Conservation (phyloP, 1,140 invertebrate genomes). For the Mactra quadrangularis region DNA sequence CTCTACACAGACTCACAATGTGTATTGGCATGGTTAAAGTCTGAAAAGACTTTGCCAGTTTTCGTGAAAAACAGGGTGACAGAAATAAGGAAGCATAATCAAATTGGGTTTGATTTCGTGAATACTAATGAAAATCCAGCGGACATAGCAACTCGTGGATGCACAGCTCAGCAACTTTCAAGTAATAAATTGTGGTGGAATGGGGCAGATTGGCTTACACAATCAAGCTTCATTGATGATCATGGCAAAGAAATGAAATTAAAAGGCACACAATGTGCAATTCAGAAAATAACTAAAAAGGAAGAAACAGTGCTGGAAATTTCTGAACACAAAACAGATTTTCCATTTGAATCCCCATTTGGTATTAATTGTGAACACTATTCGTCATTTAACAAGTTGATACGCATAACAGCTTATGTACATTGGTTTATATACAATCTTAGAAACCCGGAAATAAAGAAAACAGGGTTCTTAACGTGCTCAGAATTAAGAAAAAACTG, state of each 20-base stretch:
- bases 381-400: slow-evolving; percentile 38
- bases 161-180: neutral
- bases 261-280: too few species aligned
- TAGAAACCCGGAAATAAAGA: neutral
- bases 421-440: slow-evolving; percentile 16
- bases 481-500: neutral
- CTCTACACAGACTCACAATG: neutral
- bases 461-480: neutral
- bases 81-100: slow-evolving; percentile 17
- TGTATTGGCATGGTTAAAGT: slow-evolving; percentile 19
- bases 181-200: slow-evolving; percentile 31
- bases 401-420: slow-evolving; percentile 9
- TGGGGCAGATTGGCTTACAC: slow-evolving; percentile 16
- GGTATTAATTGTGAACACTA: slow-evolving; percentile 12
- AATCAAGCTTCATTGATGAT: neutral
- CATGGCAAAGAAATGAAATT: too few species aligned
- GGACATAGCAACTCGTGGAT: slow-evolving; percentile 26
- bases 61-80: slow-evolving; percentile 36
- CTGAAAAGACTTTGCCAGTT: slow-evolving; percentile 3
- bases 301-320: too few species aligned
- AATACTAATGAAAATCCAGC: slow-evolving; percentile 36
- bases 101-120: slow-evolving; percentile 14
- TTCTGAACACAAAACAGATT: too few species aligned
- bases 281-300: too few species aligned
- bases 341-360: too few species aligned